Evolutionary conservation across 2,888 invertebrate species (phyloP).

Genomic region (Omphaloscelis lunosa): DNA sequence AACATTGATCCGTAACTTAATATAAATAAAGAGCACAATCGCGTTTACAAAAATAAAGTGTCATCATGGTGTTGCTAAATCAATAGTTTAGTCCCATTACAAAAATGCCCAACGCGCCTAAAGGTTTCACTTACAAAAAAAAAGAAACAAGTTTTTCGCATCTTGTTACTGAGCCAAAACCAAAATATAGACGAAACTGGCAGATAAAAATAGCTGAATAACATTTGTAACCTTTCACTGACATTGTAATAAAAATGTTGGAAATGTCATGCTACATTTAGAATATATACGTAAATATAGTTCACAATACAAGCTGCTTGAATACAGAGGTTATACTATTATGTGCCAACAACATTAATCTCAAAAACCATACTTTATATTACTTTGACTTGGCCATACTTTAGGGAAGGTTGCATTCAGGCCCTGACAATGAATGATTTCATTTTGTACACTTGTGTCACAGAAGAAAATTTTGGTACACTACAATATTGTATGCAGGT

Average conservation of each 20-base stretch:
- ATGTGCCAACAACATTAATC: not conserved
- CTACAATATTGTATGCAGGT: not conserved
- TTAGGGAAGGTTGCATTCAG: not conserved
- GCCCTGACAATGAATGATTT: not conserved
- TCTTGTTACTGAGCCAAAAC: constrained; percentile 55
- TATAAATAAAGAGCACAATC: no score
- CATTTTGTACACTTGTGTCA: not conserved
- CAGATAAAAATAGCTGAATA: constrained; percentile 41
- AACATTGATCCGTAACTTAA: no score
- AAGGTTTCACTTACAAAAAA: no score
- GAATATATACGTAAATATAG: constrained; percentile 4
- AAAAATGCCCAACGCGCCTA: no score
- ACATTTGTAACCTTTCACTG: constrained; percentile 53
- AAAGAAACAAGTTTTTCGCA: not conserved
- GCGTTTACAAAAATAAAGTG: no score
- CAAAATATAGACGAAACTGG: constrained; percentile 10
- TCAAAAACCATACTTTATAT: not conserved
- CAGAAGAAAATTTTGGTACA: not conserved
- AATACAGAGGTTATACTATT: not conserved
- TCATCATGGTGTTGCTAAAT: no score
- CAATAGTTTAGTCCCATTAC: no score
- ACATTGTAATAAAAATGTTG: constrained; percentile 47
- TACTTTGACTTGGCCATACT: not conserved
- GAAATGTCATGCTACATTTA: constrained; percentile 7
- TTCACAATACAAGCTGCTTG: not conserved